These are phyloP conservation scores for Lepisosteus oculatus DNA, from an alignment of 2,113 vertebrate species.

Conservation along the genomic window DNA sequence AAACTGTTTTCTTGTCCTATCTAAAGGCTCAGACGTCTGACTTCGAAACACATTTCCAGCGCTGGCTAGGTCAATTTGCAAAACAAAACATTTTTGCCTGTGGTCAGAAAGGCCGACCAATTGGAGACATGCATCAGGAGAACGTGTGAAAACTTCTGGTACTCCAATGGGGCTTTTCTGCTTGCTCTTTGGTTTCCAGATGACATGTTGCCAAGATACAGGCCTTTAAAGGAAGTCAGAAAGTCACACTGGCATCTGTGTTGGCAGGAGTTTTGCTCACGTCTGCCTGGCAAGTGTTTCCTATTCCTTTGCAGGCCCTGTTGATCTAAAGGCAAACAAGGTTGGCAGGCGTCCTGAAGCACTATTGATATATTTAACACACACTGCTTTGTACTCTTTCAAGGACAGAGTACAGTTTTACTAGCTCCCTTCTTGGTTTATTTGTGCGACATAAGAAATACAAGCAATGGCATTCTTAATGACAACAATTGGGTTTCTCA, in stretches of 20 bases:
- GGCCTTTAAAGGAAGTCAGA: not conserved
- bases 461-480: too few species aligned
- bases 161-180: not conserved
- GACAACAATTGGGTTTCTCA: too few species aligned
- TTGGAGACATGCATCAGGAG: not conserved
- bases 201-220: constrained; percentile 5
- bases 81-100: not conserved
- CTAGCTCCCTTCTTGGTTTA: not conserved
- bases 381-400: not conserved
- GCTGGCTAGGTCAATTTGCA: not conserved
- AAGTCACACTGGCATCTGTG: not conserved
- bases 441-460: too few species aligned
- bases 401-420: not conserved
- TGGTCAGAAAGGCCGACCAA: not conserved
- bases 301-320: not conserved
- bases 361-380: not conserved
- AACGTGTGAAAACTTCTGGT: not conserved
- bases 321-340: constrained; percentile 1
- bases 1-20: too few species aligned
- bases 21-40: not conserved
- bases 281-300: not conserved
- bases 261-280: constrained; percentile 1
- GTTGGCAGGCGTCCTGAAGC: not conserved
- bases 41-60: not conserved
- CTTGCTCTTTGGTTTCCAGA: not conserved